phyloP scores from a whole-genome alignment of 92 coral and sea anemone genomes.

The Epizoanthus ramosus region DNA sequence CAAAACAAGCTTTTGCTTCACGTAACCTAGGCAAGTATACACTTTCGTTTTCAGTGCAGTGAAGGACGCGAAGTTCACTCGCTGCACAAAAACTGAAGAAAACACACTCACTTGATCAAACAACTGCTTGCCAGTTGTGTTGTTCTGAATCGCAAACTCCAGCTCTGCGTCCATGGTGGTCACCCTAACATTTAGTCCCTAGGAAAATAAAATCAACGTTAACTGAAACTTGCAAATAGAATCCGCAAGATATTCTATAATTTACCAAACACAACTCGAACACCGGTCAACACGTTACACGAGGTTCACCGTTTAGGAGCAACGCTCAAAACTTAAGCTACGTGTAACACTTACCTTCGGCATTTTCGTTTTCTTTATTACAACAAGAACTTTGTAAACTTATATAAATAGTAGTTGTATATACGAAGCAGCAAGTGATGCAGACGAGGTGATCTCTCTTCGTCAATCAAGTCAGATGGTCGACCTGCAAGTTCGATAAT shows the following conservation, averaged over 20 bases:
- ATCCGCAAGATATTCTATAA: background rate
- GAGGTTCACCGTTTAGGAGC: background rate
- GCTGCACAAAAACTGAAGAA: background rate
- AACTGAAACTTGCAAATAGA: background rate
- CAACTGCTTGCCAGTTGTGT: constrained; percentile 96
- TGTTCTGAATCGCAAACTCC: constrained; percentile 96
- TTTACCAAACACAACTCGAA: constrained; percentile 14
- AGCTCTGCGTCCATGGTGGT: constrained; percentile 95
- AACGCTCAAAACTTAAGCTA: constrained; percentile 1
- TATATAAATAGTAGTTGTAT: constrained; percentile 30
- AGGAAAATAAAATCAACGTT: constrained; percentile 6
- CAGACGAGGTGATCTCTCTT: background rate
- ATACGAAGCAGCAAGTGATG: background rate
- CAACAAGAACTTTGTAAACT: constrained; percentile 20
- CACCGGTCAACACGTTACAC: background rate
- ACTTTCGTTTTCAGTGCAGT: too few species aligned
- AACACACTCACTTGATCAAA: constrained; percentile 82
- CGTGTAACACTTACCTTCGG: constrained; percentile 27
- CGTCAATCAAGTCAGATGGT: background rate
- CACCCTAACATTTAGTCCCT: constrained; percentile 87
- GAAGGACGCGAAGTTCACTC: too few species aligned
- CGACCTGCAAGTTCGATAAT: constrained; percentile 5
- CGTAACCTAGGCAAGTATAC: too few species aligned
- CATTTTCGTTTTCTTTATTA: constrained; percentile 11
- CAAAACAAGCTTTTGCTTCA: constrained; percentile 3